Evolutionary conservation across 1,140 invertebrate genomes (phyloP), one percentile per base, ranked within the genome.

Genomic region (Drosophila ercepeae): DNA sequence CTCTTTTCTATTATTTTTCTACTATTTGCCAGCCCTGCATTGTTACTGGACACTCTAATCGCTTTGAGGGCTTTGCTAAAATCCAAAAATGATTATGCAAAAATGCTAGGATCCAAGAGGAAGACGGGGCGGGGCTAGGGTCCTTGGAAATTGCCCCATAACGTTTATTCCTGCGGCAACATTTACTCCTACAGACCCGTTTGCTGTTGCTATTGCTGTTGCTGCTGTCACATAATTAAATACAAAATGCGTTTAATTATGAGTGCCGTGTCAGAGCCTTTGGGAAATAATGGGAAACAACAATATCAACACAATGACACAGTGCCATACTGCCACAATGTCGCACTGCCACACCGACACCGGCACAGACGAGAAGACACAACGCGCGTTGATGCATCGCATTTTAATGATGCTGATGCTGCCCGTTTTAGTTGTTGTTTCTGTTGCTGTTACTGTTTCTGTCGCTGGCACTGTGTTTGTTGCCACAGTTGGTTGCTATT

Each of bases 211-310:
- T 36, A 8, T 44, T 69, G 19, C 9, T 49, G 45, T 16, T 65
- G 54, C 19, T 60, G 45, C 41, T 41, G 57, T 49, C 69, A 32
- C 68, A 54, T 73, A 73, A 73, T 73, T 73, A 73, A 73, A 73
- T 73, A 63, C 49, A 73, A 73, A 72, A 73, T 73, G 68, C 69
- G 69, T 61, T 73, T 73, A 73, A 73, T 73, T 73, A 73, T 73
- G 69, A 73, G 68, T 50, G 57, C 49, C 69, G 68, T 73, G 68
- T 73, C 49, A 39, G 68, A 11, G 55, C 57, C 44, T 49, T 29
- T 21, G 69, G 69, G 49, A 73, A 72, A 63, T 73, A 61, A 73
- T 72, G 67, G 59, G 29, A 39, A 53, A 61, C 57, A 71, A 71
- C 29, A 70, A 71, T 59, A 60, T 32, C 21, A 27, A 45, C 36